Evolutionary conservation across 2,888 invertebrate genomes (phyloP).

Genomic region (Caenorhabditis japonica): DNA sequence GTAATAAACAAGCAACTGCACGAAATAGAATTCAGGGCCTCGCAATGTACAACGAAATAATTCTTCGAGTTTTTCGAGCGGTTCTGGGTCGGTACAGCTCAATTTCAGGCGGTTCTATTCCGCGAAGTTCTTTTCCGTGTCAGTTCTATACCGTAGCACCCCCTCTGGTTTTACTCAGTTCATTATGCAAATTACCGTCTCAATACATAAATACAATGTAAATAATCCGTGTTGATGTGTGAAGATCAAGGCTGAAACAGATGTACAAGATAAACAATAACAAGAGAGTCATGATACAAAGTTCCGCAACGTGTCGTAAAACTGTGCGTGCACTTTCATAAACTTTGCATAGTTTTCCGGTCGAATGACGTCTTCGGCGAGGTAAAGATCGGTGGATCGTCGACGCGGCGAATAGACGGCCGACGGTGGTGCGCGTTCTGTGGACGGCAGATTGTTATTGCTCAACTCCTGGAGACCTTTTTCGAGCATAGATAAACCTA

Average conservation of each 20-base stretch:
- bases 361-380: constrained; percentile 8
- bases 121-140: no score
- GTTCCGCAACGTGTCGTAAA: constrained; percentile 34
- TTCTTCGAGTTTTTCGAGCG: no score
- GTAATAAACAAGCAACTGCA: no score
- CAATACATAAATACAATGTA: no score
- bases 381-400: not conserved
- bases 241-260: not conserved
- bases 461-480: constrained; percentile 12
- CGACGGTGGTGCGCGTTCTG: constrained; percentile 5
- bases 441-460: constrained; percentile 28
- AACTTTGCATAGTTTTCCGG: constrained; percentile 33
- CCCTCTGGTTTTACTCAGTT: no score
- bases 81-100: no score
- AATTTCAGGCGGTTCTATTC: no score
- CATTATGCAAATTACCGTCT: no score
- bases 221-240: no score
- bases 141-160: no score
- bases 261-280: not conserved
- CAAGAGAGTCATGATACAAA: constrained; percentile 6
- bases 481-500: constrained; percentile 12
- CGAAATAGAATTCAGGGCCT: no score
- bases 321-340: constrained; percentile 31
- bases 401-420: constrained; percentile 16
- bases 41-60: no score